Conservation (phyloP, 1,140 invertebrate genomes). For the Babylonia areolata region DNA sequence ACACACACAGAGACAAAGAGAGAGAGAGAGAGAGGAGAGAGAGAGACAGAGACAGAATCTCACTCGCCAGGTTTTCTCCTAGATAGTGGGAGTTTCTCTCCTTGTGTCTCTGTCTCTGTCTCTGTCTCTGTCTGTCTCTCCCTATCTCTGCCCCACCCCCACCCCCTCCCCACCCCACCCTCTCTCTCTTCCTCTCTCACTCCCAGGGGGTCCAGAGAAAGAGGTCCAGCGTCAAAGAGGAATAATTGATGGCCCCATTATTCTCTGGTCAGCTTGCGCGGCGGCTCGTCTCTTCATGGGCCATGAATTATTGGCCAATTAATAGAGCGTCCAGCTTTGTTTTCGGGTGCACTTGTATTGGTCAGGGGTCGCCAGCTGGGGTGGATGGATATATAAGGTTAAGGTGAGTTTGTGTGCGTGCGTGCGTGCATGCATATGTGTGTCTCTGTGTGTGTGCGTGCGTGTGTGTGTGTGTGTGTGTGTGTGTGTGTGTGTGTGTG, state of each 20-base stretch:
- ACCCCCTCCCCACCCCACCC: not conserved
- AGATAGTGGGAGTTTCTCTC: not conserved
- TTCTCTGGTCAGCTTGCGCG: not conserved
- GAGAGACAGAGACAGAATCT: not conserved
- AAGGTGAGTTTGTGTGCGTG: no score
- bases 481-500: no score
- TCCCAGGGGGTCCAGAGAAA: not conserved
- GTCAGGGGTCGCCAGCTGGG: not conserved
- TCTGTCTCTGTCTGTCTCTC: not conserved
- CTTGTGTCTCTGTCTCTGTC: not conserved
- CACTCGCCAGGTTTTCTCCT: not conserved
- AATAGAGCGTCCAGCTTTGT: slow-evolving; percentile 1
- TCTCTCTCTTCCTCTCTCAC: not conserved
- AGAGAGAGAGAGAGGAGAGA: no score
- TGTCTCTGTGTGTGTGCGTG: no score
- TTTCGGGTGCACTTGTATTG: not conserved
- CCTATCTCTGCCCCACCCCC: not conserved
- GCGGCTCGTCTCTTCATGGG: not conserved
- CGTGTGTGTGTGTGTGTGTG: no score
- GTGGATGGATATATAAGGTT: not conserved
- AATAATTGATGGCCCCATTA: no score
- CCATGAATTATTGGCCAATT: not conserved
- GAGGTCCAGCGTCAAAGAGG: no score
- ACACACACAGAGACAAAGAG: no score
- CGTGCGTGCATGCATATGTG: no score